Evolutionary conservation across 2,888 invertebrate species (phyloP).

Genomic region (Megastigmus dorsalis): DNA sequence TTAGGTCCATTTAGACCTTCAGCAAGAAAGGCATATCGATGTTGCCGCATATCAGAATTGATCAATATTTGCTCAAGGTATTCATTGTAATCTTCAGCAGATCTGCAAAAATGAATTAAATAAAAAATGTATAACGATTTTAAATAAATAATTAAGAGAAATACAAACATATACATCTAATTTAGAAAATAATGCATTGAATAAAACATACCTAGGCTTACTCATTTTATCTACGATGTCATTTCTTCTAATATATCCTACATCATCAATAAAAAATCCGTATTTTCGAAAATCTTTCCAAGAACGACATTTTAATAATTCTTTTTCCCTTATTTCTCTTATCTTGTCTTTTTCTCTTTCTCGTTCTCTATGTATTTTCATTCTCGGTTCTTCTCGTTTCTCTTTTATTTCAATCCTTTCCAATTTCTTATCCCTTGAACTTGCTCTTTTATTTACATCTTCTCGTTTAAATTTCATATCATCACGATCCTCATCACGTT

Average conservation of each 20-base stretch:
- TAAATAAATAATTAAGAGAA: conserved; percentile 10
- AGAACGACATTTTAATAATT: conserved; percentile 60
- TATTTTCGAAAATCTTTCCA: conserved; percentile 66
- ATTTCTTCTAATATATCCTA: conserved; percentile 58
- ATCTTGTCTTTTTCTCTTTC: conserved; percentile 60
- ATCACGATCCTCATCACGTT: conserved; percentile 56
- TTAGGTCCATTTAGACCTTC: conserved; percentile 66
- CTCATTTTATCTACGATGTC: conserved; percentile 58
- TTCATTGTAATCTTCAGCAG: conserved; percentile 66
- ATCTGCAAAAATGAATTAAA: conserved; percentile 59
- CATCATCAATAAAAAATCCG: conserved; percentile 62
- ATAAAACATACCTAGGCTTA: conserved; percentile 61
- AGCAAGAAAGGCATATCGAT: conserved; percentile 63
- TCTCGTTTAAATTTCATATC: conserved; percentile 57
- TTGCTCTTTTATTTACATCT: conserved; percentile 44
- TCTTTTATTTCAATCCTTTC: conserved; percentile 57
- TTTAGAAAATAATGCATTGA: too few relatives aligned
- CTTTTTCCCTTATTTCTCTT: conserved; percentile 60
- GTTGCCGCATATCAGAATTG: conserved; percentile 63
- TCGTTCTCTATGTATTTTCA: conserved; percentile 50
- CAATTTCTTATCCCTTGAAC: conserved; percentile 53
- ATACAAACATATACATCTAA: conserved; percentile 16
- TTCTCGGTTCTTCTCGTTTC: conserved; percentile 53
- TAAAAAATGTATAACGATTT: conserved; percentile 20
- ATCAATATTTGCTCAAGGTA: conserved; percentile 70